Conservation (phyloP, 1,140 invertebrate species). For the Sitobion miscanthi region DNA sequence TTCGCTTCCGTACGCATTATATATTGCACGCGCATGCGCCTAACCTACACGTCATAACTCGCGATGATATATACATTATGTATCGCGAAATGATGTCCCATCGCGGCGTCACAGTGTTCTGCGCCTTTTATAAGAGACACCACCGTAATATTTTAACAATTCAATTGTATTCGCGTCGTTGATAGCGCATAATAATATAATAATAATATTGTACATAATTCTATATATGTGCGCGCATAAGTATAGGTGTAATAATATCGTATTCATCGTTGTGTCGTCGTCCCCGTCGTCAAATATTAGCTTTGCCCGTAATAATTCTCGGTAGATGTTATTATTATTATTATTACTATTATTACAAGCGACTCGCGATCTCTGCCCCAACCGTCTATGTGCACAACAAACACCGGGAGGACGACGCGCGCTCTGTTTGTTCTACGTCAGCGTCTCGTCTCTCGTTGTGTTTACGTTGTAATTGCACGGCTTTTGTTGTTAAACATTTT, state of each 20-base stretch:
- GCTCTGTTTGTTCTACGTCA: constrained; percentile 51
- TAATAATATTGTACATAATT: not conserved
- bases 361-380: not conserved
- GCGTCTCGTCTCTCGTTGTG: constrained; percentile 45
- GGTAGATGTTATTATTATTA: constrained; percentile 9
- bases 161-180: not conserved
- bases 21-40: not conserved
- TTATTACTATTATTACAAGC: not conserved
- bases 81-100: not conserved
- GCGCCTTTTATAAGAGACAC: not conserved
- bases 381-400: not conserved
- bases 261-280: not conserved
- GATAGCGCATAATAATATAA: too few species aligned
- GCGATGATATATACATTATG: not conserved
- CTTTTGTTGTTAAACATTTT: constrained; percentile 41
- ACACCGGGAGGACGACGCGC: not conserved
- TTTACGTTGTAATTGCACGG: constrained; percentile 48
- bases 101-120: not conserved
- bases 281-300: constrained; percentile 28
- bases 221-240: not conserved
- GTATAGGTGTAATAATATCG: not conserved
- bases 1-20: not conserved
- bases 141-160: not conserved
- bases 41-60: not conserved
- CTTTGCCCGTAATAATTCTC: constrained; percentile 34